Conservation (phyloP, 2,113 vertebrate genomes). For the Pseudopipra pipra region DNA sequence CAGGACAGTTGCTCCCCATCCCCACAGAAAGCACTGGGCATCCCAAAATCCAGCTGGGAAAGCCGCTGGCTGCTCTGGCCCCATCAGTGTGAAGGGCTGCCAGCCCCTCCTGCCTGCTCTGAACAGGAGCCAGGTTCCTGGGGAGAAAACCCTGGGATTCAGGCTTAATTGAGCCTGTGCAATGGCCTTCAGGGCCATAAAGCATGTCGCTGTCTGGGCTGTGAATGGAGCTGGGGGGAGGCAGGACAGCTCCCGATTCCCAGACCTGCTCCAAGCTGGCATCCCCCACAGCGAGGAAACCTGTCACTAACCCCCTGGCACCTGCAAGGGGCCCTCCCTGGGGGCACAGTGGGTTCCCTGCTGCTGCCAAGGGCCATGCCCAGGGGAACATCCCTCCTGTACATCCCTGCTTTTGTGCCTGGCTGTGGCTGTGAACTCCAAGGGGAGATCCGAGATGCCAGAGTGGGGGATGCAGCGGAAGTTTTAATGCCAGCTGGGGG, state of each 20-base stretch:
- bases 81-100: background rate
- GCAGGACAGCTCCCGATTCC: background rate
- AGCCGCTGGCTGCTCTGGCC: background rate
- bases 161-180: background rate
- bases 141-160: background rate
- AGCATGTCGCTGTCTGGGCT: conserved; percentile 33
- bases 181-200: conserved; percentile 42
- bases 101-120: conserved; percentile 38
- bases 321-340: background rate
- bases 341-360: rapidly evolving
- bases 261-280: background rate
- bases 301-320: background rate
- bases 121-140: conserved; percentile 42
- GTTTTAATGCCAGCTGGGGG: background rate
- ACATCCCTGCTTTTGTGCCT: background rate
- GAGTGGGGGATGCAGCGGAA: background rate
- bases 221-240: conserved; percentile 11
- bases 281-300: background rate
- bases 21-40: background rate
- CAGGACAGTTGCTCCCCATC: background rate
- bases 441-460: background rate
- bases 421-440: background rate
- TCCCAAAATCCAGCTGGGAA: background rate
- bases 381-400: rapidly evolving
- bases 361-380: background rate